These are phyloP conservation scores for Manacus vitellinus DNA, from an alignment of 2,113 vertebrate species.

Conservation along the genomic window DNA sequence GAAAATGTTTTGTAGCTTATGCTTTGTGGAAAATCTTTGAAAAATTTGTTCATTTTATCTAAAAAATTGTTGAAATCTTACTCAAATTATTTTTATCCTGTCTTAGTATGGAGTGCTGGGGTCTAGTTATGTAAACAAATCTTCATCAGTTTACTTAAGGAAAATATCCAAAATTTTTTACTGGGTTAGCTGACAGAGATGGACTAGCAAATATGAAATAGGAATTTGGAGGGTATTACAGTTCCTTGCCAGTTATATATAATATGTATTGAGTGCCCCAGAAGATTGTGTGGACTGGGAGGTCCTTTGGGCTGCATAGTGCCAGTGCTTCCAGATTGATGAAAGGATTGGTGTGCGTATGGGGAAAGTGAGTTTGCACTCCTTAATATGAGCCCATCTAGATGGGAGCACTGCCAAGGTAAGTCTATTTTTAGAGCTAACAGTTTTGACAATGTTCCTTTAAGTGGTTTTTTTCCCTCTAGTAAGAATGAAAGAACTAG, in stretches of 20 bases:
- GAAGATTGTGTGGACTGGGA: neutral
- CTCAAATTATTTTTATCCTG: neutral
- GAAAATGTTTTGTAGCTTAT: neutral
- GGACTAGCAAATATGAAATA: neutral
- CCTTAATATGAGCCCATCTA: conserved; percentile 44
- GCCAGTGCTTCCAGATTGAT: neutral
- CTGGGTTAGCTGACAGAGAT: neutral
- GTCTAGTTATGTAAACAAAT: neutral
- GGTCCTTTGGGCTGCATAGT: neutral
- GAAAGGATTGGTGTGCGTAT: neutral
- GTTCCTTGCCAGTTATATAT: neutral
- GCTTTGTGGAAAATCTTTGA: neutral
- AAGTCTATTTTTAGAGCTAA: conserved; percentile 61
- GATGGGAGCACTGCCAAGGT: conserved; percentile 57
- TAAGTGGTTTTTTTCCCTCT: conserved; percentile 44
- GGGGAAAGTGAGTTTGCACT: neutral
- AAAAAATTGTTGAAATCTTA: neutral
- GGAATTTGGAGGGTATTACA: neutral
- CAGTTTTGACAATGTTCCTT: conserved; percentile 66
- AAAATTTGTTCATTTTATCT: neutral
- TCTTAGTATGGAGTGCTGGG: neutral
- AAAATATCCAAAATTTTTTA: neutral
- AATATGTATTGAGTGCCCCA: neutral
- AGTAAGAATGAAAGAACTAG: conserved; percentile 74
- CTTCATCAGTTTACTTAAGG: neutral